Evolutionary conservation across 1,140 invertebrate species (phyloP), one percentile per base, ranked within the genome.

Genomic region (Dendrolimus kikuchii): DNA sequence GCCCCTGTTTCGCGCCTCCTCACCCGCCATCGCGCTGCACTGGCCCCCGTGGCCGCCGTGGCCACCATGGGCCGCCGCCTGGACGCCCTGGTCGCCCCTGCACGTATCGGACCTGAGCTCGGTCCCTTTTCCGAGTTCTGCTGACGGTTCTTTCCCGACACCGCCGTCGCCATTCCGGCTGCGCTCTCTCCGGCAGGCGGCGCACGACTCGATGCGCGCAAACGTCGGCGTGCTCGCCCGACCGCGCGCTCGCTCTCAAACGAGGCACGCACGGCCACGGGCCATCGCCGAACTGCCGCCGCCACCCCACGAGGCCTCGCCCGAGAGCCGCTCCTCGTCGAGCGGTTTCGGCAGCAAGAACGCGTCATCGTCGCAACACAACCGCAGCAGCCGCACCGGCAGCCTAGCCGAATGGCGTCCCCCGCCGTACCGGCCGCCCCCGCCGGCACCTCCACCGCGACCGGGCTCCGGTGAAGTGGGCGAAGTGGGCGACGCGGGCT

Each of bases 301-400:
- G 6, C 91, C 90, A 4, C 89, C 89, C 41, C 87, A 90, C 64
- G 94, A 96, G 71, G 92, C 93, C 0, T 95, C 94, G 2, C 94
- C 94, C 0, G 95, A 97, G 79, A 95, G 93, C 64, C 89, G 93
- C n/a, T 94, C 94, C 23, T 95, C 94, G 72, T 93, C 93, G 5
- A 95, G 94, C 73, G 96, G 96, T 0, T 96, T 96, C 67, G 95
- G 95, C 9, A 96, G 95, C 66, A 95, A 96, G 74, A 97, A 97
- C 81, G 96, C 94, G n/a, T 96, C 80, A 39, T 81, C 77, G 6
- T 76, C 91, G 4, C 94, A 89, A 78, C 94, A 90, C 83, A 95
- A 91, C 88, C 90, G 74, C 84, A 89, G 77, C 92, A 94, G 75
- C 62, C 90, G 91, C 62, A 91, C 92, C 7, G 93, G 93, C 57